Evolutionary conservation across 2,113 vertebrate genomes (phyloP).

Genomic region (Ophthalmolycus amberensis): DNA sequence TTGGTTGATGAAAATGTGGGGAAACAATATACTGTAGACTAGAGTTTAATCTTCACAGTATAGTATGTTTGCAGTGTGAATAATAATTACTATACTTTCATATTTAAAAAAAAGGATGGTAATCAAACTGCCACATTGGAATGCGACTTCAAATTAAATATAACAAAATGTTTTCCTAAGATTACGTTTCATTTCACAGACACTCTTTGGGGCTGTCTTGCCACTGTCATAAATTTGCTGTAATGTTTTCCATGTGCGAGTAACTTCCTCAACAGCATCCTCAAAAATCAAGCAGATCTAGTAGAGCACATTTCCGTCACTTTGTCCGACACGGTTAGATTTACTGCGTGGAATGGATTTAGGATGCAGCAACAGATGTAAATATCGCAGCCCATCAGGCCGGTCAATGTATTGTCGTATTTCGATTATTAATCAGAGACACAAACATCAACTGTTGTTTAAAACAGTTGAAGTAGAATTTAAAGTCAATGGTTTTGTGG

Average conservation of each 20-base stretch:
- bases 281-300: not conserved
- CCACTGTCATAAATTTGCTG: not conserved
- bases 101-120: not conserved
- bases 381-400: not conserved
- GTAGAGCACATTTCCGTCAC: not conserved
- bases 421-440: too few relatives aligned
- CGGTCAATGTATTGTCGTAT: not conserved
- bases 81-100: too few relatives aligned
- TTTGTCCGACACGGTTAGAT: not conserved
- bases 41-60: not conserved
- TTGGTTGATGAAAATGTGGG: not conserved
- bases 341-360: not conserved
- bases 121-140: not conserved
- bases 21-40: not conserved
- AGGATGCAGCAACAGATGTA: too few relatives aligned
- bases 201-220: not conserved
- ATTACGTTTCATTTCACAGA: not conserved
- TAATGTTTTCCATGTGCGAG: not conserved
- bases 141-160: not conserved
- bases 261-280: not conserved
- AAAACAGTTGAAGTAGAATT: too few relatives aligned
- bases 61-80: too few relatives aligned
- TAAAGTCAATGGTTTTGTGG: too few relatives aligned
- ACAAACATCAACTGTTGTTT: too few relatives aligned
- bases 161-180: not conserved